Evolutionary conservation across 2,888 invertebrate genomes (phyloP).

Genomic region (Diarsia dahlii): DNA sequence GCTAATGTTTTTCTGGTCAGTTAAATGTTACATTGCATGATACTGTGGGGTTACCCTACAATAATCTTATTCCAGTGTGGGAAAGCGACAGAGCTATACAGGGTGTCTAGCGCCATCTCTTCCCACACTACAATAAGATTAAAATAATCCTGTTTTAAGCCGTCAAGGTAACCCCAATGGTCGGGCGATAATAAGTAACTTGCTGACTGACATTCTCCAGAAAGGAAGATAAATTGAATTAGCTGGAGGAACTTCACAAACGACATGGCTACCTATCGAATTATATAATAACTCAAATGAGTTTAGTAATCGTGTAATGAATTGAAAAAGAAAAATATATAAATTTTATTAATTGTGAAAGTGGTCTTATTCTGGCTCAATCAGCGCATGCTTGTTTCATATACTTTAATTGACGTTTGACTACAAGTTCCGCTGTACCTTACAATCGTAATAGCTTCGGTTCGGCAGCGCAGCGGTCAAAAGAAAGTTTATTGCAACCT

Average conservation of each 20-base stretch:
- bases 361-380: slow-evolving; percentile 8
- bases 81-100: too few relatives aligned
- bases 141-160: too few relatives aligned
- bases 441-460: slow-evolving; percentile 8
- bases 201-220: not conserved
- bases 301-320: not conserved
- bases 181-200: not conserved
- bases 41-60: not conserved
- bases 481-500: not conserved
- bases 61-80: too few relatives aligned
- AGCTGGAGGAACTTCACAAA: not conserved
- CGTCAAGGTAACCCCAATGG: not conserved
- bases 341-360: slow-evolving; percentile 1
- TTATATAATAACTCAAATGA: not conserved
- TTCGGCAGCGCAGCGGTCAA: not conserved
- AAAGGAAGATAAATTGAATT: not conserved
- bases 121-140: too few relatives aligned
- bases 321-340: not conserved
- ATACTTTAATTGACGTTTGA: slow-evolving; percentile 42
- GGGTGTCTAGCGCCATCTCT: too few relatives aligned
- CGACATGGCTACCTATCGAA: not conserved
- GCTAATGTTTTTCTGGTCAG: not conserved
- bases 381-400: slow-evolving; percentile 2
- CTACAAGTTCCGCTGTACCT: slow-evolving; percentile 6
- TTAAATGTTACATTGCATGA: not conserved